A percentile compares a stretch with the other conserved stretches of the same genome.
Conservation (phyloP, 1,140 invertebrate genomes). For the Orchestia grillus region DNA sequence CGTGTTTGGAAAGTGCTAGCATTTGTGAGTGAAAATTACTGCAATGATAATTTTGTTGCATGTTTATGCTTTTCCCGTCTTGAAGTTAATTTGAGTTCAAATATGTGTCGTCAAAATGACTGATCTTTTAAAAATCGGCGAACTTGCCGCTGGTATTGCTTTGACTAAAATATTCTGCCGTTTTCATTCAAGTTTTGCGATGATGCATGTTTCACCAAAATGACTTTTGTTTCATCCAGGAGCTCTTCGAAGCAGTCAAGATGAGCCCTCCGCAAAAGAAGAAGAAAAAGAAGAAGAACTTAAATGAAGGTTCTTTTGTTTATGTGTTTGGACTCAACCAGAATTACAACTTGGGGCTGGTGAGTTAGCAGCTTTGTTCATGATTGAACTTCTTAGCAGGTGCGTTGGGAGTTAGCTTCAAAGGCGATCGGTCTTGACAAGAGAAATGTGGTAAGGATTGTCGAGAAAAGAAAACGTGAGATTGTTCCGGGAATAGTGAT, state of each 20-base stretch:
- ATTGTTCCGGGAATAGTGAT: not conserved
- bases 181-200: too few relatives aligned
- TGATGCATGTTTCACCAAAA: not conserved
- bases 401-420: not conserved
- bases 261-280: not conserved
- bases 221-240: not conserved
- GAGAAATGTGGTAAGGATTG: not conserved
- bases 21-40: too few relatives aligned
- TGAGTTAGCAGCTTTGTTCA: not conserved
- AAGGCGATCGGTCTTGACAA: not conserved
- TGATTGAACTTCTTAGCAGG: too few relatives aligned
- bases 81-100: too few relatives aligned
- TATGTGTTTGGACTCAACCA: conserved; percentile 39
- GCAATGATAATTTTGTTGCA: too few relatives aligned
- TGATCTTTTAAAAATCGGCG: too few relatives aligned
- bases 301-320: not conserved
- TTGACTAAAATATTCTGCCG: too few relatives aligned
- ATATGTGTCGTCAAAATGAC: too few relatives aligned
- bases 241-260: not conserved
- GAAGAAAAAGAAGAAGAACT: not conserved
- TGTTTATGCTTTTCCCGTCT: too few relatives aligned
- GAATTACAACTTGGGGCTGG: conserved; percentile 33
- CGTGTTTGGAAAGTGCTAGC: too few relatives aligned
- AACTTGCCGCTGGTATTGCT: too few relatives aligned
- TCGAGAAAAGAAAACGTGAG: not conserved